Evolutionary conservation across 2,888 invertebrate genomes (phyloP), one percentile per base, ranked within the genome.

Genomic region (Xestia ashworthii): DNA sequence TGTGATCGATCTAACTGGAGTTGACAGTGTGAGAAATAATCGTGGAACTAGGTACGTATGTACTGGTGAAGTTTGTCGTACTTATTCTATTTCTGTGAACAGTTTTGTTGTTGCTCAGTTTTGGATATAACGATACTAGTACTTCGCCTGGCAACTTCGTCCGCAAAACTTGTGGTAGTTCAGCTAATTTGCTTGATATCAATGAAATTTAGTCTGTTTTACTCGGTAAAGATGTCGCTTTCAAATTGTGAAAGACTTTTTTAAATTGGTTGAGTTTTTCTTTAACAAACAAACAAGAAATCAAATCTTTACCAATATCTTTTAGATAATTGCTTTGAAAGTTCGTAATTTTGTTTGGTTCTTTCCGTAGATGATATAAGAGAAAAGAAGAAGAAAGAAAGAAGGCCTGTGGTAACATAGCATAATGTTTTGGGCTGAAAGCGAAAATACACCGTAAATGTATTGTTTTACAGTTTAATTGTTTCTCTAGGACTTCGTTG

Each of bases 1-100:
- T 80, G 81, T 82, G 83, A 89, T 90, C 84, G 87, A 90, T 89
- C 78, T 76, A 85, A 84, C 78, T 84, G 81, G 67, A 81, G 81
- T 79, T 71, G 85, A 80, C 78, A 82, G 74, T 64, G 55, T 62
- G 62, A 74, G 66, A 82, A 85, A 85, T 65, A 85, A 85, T 81
- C 64, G 75, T 50, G 53, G 11, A 68, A 74, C 14, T 62, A 74
- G 44, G 41, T 53, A 53, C 1, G 48, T 76, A 41, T 3, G 38
- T 77, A 46, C 38, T 25, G 16, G 19, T 5, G 14, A 38, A 53
- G 78, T 55, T 53, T 55, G 14, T 64, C 22, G 19, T 78, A 5
- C 22, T 53, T 71, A 38, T 70, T 71, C 12, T 77, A 44, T 77
- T 77, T 71, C 22, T 71, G 32, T 79, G 8, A n/a, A 32, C 8